Conservation (phyloP, 1,140 invertebrate genomes). For the Rhizoglyphus robini region DNA sequence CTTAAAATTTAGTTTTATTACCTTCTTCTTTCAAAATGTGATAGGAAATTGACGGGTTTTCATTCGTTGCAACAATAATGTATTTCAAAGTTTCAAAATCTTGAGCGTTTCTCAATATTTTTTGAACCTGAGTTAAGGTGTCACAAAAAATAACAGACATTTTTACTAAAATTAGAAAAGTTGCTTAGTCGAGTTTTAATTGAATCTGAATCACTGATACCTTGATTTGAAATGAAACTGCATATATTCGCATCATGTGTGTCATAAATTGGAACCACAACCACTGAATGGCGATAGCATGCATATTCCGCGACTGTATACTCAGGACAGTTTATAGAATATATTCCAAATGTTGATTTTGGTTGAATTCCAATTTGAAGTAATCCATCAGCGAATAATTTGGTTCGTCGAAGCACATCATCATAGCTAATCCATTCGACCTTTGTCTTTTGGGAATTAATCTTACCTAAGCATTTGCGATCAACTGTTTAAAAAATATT, state of each 20-base stretch:
- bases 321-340: conserved; percentile 34
- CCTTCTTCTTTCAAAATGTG: too few relatives aligned
- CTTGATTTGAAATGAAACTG: conserved; percentile 87
- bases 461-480: conserved; percentile 44
- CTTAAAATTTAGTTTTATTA: too few relatives aligned
- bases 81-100: conserved; percentile 15
- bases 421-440: conserved; percentile 79
- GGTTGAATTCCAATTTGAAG: conserved; percentile 54
- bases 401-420: conserved; percentile 57
- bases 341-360: conserved; percentile 30
- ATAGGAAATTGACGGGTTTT: too few relatives aligned
- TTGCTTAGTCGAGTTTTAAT: background rate
- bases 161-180: background rate
- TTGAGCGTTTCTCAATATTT: conserved; percentile 3
- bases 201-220: conserved; percentile 38
- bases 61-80: conserved; percentile 7
- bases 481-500: conserved; percentile 41
- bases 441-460: conserved; percentile 18
- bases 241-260: conserved; percentile 76
- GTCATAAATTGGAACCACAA: conserved; percentile 19
- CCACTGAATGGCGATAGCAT: conserved; percentile 50
- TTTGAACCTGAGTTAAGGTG: background rate
- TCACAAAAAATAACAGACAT: conserved; percentile 15
- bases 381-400: conserved; percentile 80
- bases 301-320: conserved; percentile 53